Conservation (phyloP, 1,140 invertebrate species). For the Rhyzopertha dominica region DNA sequence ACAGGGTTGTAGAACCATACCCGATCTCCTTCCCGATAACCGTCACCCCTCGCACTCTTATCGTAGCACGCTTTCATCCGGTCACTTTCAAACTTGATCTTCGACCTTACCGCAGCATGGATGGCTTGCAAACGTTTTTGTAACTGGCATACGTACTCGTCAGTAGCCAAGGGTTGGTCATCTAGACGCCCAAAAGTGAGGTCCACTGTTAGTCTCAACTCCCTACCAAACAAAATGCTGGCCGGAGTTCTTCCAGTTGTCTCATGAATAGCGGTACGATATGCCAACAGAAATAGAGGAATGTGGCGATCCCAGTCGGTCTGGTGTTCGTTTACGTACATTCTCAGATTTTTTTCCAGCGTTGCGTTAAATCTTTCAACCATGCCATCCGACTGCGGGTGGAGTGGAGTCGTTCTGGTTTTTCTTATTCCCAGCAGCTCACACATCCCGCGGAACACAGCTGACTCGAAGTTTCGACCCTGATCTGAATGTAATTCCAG, state of each 20-base stretch:
- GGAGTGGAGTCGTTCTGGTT: constrained; percentile 35
- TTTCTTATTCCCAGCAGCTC: constrained; percentile 28
- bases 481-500: constrained; percentile 39
- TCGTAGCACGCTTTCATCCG: too few species aligned
- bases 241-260: not conserved
- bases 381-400: constrained; percentile 40
- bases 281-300: not conserved
- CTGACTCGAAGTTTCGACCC: constrained; percentile 39
- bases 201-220: not conserved
- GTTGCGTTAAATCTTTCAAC: constrained; percentile 27
- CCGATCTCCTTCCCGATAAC: not conserved
- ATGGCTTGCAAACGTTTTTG: not conserved
- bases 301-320: not conserved
- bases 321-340: constrained; percentile 19
- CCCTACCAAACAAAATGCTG: not conserved
- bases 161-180: too few species aligned
- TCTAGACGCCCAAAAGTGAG: not conserved
- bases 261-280: not conserved
- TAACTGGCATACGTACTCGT: too few species aligned
- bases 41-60: too few species aligned
- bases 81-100: not conserved
- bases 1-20: constrained; percentile 2
- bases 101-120: not conserved
- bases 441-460: constrained; percentile 28
- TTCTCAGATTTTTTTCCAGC: not conserved